Conservation (phyloP, 1,140 invertebrate genomes). For the Scaptomyza montana region DNA sequence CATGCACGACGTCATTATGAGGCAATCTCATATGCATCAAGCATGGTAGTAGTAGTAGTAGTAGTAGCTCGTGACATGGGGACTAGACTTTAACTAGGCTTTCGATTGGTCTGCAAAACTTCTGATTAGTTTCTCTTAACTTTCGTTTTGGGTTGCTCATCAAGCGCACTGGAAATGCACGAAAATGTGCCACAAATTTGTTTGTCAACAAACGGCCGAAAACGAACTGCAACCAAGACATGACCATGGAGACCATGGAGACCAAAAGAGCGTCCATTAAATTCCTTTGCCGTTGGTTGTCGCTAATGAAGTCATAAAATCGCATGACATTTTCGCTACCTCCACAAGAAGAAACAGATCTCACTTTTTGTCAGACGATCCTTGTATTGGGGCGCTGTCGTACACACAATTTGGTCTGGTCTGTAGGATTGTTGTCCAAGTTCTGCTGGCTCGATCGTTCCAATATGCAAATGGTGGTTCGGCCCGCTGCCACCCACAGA, state of each 20-base stretch:
- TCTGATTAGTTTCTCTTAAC: conserved; percentile 62
- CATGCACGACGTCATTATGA: conserved; percentile 80
- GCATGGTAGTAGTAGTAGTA: neutral
- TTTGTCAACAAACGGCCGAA: conserved; percentile 41
- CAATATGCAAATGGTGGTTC: conserved; percentile 70
- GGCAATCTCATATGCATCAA: conserved; percentile 73
- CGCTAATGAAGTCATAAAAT: conserved; percentile 82
- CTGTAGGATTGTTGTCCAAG: conserved; percentile 20
- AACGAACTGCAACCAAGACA: conserved; percentile 1
- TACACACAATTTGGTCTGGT: conserved; percentile 48
- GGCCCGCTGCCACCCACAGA: conserved; percentile 74
- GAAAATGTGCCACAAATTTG: conserved; percentile 77
- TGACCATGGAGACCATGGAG: neutral
- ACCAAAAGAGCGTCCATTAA: conserved; percentile 58
- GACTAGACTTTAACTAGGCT: conserved; percentile 40
- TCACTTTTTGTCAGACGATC: conserved; percentile 68
- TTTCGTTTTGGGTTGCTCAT: conserved; percentile 69
- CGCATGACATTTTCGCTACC: conserved; percentile 77
- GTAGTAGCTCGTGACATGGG: conserved; percentile 66
- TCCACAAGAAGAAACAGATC: conserved; percentile 54
- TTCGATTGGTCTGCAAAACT: conserved; percentile 37
- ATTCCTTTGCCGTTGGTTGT: conserved; percentile 64
- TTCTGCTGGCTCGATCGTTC: conserved; percentile 61
- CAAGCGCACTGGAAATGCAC: conserved; percentile 52
- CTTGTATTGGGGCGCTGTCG: conserved; percentile 38